Conservation (phyloP, 2,113 vertebrate species). For the Dryoscopus gambensis region DNA sequence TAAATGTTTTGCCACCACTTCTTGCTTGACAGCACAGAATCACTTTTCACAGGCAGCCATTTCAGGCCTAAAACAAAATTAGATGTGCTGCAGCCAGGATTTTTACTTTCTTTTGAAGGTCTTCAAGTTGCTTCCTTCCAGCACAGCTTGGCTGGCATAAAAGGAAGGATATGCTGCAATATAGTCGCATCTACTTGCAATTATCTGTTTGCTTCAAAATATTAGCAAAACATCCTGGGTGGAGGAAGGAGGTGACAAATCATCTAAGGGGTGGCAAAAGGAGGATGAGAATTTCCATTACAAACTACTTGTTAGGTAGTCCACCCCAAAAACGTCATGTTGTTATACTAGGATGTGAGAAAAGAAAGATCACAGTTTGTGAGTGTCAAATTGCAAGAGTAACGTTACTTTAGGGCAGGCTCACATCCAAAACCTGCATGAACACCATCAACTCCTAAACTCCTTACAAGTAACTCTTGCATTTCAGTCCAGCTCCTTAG, state of each 20-base stretch:
- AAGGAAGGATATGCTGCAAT: conserved; percentile 49
- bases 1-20: neutral
- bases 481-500: neutral
- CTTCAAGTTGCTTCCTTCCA: neutral
- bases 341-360: neutral
- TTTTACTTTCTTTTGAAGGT: neutral
- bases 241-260: neutral
- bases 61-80: neutral
- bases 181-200: neutral
- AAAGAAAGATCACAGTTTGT: neutral
- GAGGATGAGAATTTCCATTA: conserved; percentile 37
- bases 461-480: neutral
- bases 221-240: neutral
- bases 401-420: neutral
- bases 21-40: neutral
- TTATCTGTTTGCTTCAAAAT: neutral
- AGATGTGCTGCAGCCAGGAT: neutral
- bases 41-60: neutral
- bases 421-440: neutral
- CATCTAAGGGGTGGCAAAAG: neutral
- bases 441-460: neutral
- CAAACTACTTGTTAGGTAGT: neutral
- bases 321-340: neutral
- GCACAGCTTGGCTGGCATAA: neutral
- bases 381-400: neutral